These are phyloP conservation scores for Plectrocnemia conspersa DNA, from an alignment of 1,140 invertebrate species.

Conservation along the genomic window DNA sequence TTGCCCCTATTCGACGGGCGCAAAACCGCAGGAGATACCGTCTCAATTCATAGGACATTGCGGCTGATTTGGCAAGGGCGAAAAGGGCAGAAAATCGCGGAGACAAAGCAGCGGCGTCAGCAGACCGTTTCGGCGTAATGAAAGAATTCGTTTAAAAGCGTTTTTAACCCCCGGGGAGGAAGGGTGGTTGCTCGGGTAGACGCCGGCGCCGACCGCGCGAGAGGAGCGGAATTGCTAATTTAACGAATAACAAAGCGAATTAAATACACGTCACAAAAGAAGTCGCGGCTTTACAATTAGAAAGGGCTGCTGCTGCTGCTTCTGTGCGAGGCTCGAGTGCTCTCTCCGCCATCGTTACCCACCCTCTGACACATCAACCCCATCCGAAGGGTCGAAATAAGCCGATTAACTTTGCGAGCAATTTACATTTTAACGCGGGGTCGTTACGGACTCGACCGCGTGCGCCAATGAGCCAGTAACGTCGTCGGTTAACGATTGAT, in stretches of 20 bases:
- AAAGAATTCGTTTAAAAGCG: slow-evolving; percentile 22
- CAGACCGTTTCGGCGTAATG: slow-evolving; percentile 1
- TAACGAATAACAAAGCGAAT: slow-evolving; percentile 35
- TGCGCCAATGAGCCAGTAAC: too few relatives aligned
- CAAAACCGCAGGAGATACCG: slow-evolving; percentile 10
- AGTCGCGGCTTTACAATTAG: slow-evolving; percentile 27
- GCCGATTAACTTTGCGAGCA: slow-evolving; percentile 23
- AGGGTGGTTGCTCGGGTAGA: background rate
- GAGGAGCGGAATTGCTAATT: slow-evolving; percentile 35
- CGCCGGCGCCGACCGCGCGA: background rate
- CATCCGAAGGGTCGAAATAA: slow-evolving; percentile 4
- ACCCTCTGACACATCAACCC: too few relatives aligned
- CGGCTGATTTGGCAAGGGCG: background rate
- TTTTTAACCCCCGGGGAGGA: background rate
- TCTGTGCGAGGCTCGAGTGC: background rate
- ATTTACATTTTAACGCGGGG: slow-evolving; percentile 29
- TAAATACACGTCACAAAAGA: slow-evolving; percentile 32
- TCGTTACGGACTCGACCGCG: too few relatives aligned
- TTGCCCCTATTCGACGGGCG: too few relatives aligned
- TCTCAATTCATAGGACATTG: too few relatives aligned
- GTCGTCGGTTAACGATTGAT: slow-evolving; percentile 15
- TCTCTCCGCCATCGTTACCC: too few relatives aligned
- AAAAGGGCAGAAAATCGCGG: background rate
- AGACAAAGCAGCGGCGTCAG: slow-evolving; percentile 1
- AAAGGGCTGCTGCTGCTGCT: slow-evolving; percentile 13